These are phyloP conservation scores for Scleropages formosus DNA, from an alignment of 2,797 vertebrate species.

Conservation along the genomic window DNA sequence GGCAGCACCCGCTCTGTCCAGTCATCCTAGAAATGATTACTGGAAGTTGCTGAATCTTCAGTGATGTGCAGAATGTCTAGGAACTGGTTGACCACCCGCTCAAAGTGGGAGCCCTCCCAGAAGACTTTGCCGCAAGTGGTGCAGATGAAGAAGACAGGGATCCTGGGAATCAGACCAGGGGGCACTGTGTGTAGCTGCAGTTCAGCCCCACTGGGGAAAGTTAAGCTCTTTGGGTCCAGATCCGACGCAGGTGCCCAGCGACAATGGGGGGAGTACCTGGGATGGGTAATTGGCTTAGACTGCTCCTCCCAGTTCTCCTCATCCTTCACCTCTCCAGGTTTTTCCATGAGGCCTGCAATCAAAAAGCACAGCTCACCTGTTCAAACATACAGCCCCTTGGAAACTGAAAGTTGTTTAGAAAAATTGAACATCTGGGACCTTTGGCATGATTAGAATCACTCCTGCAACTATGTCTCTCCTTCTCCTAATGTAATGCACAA, in stretches of 20 bases:
- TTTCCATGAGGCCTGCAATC: conserved; percentile 60
- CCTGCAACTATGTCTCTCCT: no score
- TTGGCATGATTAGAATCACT: no score
- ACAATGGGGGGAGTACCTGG: conserved; percentile 50
- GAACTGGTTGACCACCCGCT: conserved; percentile 69
- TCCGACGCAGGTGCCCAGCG: conserved; percentile 50
- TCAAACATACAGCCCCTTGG: background rate
- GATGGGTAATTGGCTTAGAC: conserved; percentile 38
- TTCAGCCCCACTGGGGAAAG: conserved; percentile 53
- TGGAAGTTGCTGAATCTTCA: background rate
- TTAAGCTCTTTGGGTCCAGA: conserved; percentile 44
- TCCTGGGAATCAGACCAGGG: conserved; percentile 60
- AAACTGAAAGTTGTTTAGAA: background rate
- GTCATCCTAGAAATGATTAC: background rate
- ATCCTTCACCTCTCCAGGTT: conserved; percentile 41
- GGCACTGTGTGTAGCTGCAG: conserved; percentile 71
- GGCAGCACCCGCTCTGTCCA: background rate
- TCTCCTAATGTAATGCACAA: no score
- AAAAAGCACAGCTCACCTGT: background rate
- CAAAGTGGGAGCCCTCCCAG: conserved; percentile 87
- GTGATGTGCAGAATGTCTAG: conserved; percentile 60
- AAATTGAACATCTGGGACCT: no score
- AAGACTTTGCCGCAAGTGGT: conserved; percentile 82
- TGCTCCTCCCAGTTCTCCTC: conserved; percentile 44
- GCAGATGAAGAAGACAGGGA: conserved; percentile 73